Evolutionary conservation across 2,888 invertebrate species (phyloP).

Genomic region (Spialia ferax): DNA sequence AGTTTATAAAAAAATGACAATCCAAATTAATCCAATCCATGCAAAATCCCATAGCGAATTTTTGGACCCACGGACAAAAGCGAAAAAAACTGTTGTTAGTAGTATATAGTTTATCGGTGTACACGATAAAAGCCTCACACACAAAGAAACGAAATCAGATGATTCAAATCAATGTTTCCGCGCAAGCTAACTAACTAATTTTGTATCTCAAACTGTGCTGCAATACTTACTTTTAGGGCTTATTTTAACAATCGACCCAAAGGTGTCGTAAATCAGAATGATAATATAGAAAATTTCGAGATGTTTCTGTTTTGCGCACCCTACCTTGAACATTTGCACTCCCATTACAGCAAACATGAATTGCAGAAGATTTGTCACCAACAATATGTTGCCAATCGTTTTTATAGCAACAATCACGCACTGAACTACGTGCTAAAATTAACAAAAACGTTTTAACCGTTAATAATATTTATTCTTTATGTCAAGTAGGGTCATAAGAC

Average conservation of each 20-base stretch:
- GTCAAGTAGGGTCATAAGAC: not conserved
- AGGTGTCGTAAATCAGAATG: conserved; percentile 69
- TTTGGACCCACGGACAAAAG: conserved; percentile 78
- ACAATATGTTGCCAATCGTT: conserved; percentile 99
- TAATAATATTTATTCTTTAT: conserved; percentile 28
- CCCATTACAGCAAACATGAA: conserved; percentile 99
- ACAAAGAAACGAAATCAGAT: conserved; percentile 70
- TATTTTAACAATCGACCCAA: conserved; percentile 68
- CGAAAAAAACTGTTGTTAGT: conserved; percentile 53
- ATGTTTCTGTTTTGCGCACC: conserved; percentile 60
- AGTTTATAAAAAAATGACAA: conserved; percentile 51
- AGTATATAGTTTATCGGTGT: conserved; percentile 54
- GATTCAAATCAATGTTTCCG: conserved; percentile 49
- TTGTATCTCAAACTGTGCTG: conserved; percentile 42
- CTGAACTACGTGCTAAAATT: conserved; percentile 98
- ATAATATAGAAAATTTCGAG: conserved; percentile 40
- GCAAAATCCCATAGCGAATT: conserved; percentile 68
- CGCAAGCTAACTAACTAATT: conserved; percentile 9
- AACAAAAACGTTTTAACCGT: conserved; percentile 48
- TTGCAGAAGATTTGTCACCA: conserved; percentile 99
- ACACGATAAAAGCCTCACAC: conserved; percentile 70
- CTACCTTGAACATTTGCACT: conserved; percentile 99
- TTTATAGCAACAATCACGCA: conserved; percentile 99
- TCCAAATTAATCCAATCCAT: conserved; percentile 54
- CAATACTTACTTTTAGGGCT: conserved; percentile 65